These are phyloP conservation scores for Pachypeltis micranthus DNA, from an alignment of 1,140 invertebrate species.

Conservation along the genomic window DNA sequence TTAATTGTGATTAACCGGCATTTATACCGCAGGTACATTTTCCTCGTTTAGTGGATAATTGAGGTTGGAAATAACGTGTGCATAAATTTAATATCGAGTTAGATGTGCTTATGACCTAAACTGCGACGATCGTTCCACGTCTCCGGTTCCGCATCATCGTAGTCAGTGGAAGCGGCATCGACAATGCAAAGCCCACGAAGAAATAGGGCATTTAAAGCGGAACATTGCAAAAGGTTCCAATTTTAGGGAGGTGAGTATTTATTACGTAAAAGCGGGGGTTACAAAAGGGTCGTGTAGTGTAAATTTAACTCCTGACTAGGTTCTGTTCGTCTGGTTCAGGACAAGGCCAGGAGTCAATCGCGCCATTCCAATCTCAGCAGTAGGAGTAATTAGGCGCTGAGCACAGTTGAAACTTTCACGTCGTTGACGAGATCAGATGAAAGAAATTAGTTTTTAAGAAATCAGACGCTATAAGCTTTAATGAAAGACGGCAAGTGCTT, in stretches of 20 bases:
- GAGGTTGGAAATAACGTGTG: too few species aligned
- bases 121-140: not conserved
- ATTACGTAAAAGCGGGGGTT: not conserved
- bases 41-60: not conserved
- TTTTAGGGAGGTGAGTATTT: too few species aligned
- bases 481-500: not conserved
- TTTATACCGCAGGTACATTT: not conserved
- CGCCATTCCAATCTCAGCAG: too few species aligned
- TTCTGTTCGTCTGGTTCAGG: not conserved
- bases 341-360: not conserved
- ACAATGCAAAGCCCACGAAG: not conserved
- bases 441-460: not conserved
- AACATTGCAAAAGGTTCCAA: too few species aligned
- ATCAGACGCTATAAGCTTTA: not conserved
- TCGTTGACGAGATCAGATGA: not conserved
- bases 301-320: not conserved
- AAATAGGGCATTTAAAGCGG: too few species aligned
- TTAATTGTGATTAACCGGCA: conserved; percentile 3
- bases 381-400: too few species aligned
- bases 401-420: not conserved
- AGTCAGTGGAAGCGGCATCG: too few species aligned
- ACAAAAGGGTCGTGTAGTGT: not conserved
- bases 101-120: not conserved
- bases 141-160: too few species aligned
- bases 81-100: too few species aligned